Percentiles rank a stretch among this genome's conserved stretches.
phyloP scores from a whole-genome alignment of 1,140 invertebrate genomes.

The Plectrocnemia conspersa region DNA sequence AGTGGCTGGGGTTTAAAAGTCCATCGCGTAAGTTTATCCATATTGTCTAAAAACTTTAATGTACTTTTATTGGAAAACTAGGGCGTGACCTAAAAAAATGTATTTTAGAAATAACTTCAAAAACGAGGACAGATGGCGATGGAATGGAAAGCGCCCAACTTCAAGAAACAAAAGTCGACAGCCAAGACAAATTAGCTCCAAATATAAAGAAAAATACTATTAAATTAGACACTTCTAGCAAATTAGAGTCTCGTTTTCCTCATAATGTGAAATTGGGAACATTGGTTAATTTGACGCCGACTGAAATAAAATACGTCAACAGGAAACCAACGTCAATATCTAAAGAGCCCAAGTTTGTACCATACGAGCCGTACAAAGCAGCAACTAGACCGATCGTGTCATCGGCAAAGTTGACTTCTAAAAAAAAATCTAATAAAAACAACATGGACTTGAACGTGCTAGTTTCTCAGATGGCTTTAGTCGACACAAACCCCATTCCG shows the following conservation, averaged over 20 bases:
- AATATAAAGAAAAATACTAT: neutral
- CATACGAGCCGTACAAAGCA: conserved; percentile 83
- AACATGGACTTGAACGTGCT: conserved; percentile 67
- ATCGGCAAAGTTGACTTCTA: conserved; percentile 43
- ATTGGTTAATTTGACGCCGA: conserved; percentile 30
- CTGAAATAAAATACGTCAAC: conserved; percentile 30
- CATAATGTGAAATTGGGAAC: conserved; percentile 5
- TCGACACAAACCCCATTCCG: conserved; percentile 53
- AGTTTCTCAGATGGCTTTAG: conserved; percentile 61
- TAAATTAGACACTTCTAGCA: neutral
- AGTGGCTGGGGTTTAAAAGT: no score
- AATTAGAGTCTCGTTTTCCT: neutral
- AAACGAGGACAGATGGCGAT: conserved; percentile 52
- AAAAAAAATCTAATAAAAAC: conserved; percentile 52
- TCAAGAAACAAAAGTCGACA: conserved; percentile 8
- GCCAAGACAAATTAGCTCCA: no score
- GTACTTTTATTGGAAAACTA: no score
- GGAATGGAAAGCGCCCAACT: conserved; percentile 51
- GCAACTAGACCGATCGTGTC: conserved; percentile 74
- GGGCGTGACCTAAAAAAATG: no score
- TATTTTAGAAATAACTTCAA: conserved; percentile 21
- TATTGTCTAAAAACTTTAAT: no score
- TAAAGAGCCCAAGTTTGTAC: conserved; percentile 79
- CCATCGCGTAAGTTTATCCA: no score
- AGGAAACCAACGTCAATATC: conserved; percentile 37